These are phyloP conservation scores for Eufriesea mexicana DNA, from an alignment of 1,140 invertebrate genomes.

Conservation along the genomic window DNA sequence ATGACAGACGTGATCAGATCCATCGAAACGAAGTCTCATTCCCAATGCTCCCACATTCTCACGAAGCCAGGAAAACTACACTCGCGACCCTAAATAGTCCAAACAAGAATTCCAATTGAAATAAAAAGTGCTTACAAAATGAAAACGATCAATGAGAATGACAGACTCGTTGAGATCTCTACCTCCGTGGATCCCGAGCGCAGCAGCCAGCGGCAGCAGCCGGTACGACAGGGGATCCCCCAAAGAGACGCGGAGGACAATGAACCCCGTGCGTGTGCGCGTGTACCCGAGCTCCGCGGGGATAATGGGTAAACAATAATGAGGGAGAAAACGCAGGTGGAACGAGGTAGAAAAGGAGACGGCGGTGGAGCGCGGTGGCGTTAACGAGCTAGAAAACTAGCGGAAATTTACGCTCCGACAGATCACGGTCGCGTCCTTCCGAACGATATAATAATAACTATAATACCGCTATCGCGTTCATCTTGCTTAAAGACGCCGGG, in stretches of 20 bases:
- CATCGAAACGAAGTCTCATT: no score
- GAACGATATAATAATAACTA: constrained; percentile 64
- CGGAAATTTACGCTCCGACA: constrained; percentile 64
- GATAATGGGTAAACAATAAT: constrained; percentile 56
- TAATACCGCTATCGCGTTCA: constrained; percentile 55
- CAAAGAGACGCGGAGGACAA: constrained; percentile 41
- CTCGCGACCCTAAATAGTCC: no score
- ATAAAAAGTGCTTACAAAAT: no score
- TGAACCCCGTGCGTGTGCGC: constrained; percentile 8
- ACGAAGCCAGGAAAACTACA: no score
- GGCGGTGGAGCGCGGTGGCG: constrained; percentile 34
- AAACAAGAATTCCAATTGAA: no score
- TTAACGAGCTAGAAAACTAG: constrained; percentile 70
- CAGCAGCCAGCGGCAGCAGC: neutral
- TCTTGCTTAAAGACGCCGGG: constrained; percentile 39
- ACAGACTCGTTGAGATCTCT: no score
- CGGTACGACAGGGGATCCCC: constrained; percentile 16
- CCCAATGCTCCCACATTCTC: no score
- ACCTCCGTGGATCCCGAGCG: no score
- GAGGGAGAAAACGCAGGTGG: constrained; percentile 49
- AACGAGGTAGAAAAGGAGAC: constrained; percentile 18
- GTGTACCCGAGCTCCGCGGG: constrained; percentile 11
- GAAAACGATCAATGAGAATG: no score
- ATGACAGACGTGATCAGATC: no score
- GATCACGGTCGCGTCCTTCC: constrained; percentile 61